phyloP scores from a whole-genome alignment of 2,113 vertebrate genomes.

The Urocolius indicus region DNA sequence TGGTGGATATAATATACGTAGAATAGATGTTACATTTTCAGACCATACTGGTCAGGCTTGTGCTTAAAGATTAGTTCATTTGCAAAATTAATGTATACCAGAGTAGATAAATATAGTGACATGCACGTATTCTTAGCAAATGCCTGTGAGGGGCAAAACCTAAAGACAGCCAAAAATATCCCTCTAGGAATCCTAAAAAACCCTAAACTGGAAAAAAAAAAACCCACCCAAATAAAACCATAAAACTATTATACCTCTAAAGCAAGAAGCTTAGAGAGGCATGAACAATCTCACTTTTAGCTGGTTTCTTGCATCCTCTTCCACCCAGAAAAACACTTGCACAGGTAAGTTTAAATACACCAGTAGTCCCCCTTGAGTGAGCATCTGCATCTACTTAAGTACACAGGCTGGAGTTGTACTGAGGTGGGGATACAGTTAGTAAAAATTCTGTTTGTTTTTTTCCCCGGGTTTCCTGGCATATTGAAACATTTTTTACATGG shows the following conservation, averaged over 20 bases:
- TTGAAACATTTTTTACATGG: background rate
- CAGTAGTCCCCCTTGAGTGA: background rate
- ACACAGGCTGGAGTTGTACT: background rate
- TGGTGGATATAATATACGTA: background rate
- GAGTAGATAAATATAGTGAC: background rate
- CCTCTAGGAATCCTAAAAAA: background rate
- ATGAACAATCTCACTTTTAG: background rate
- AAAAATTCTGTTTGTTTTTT: background rate
- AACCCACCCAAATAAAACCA: background rate
- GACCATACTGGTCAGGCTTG: background rate
- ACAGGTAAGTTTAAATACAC: background rate
- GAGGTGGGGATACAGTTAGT: background rate
- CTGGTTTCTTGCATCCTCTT: background rate
- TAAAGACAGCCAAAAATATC: background rate
- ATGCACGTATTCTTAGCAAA: background rate
- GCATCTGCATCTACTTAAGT: background rate
- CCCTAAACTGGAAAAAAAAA: background rate
- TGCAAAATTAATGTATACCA: background rate
- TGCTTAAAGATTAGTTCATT: background rate
- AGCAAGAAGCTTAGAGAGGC: background rate
- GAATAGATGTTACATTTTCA: background rate
- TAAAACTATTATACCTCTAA: background rate
- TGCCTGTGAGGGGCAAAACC: background rate
- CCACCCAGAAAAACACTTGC: background rate
- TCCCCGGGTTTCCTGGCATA: background rate